Base-by-base conservation (phyloP, 2,888 invertebrate species). In the Polydrusus tereticollis region DNA sequence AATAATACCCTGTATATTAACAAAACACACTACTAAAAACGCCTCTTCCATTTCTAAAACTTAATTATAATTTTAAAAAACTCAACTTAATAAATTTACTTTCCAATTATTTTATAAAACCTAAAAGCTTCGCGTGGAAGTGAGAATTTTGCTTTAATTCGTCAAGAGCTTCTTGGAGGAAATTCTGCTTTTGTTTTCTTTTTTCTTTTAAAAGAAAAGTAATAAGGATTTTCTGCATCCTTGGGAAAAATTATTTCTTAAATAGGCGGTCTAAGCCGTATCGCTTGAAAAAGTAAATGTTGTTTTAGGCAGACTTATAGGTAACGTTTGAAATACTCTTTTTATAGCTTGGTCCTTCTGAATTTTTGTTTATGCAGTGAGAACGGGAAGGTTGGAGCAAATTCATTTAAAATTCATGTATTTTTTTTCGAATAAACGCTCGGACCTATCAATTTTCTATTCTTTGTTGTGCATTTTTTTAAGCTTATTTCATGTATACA, bases 61-160 rank as follows among this genome's bases (percentile, higher is more conserved):
- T 43, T 43, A 43, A 16, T 16, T 43, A 16, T 43, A 16, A 45
- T 10, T 20, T 45, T 45, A 45, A 20, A 45, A 18, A 58, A 36
- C 18, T 23, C 10, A 58, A 18, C 6, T 36, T 16, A 36, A 20
- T 29, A 58, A 36, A 36, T 36, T 36, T 33, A 26, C n/a, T 36
- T 33, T 58, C 36, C 10, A 45, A 45, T 45, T 45, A 45, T 45
- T 18, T 45, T 45, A 33, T 12, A 58, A 58, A 20, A 7, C 33
- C 26, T 58, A 58, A 58, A 36, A 33, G 36, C 33, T 16, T 23
- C 33, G 5, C 12, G 57, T 36, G 26, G 16, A 18, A 16, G 20
- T 33, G 57, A 36, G 26, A 57, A 57, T 57, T 57, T 58, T 36
- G 4, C 36, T 36, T 58, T 58, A 58, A 58, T 33, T 58, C 16